A percentile compares a stretch with the other conserved stretches of the same genome.
phyloP scores from a whole-genome alignment of 2,113 vertebrate species.

The Cryptotis parvus region DNA sequence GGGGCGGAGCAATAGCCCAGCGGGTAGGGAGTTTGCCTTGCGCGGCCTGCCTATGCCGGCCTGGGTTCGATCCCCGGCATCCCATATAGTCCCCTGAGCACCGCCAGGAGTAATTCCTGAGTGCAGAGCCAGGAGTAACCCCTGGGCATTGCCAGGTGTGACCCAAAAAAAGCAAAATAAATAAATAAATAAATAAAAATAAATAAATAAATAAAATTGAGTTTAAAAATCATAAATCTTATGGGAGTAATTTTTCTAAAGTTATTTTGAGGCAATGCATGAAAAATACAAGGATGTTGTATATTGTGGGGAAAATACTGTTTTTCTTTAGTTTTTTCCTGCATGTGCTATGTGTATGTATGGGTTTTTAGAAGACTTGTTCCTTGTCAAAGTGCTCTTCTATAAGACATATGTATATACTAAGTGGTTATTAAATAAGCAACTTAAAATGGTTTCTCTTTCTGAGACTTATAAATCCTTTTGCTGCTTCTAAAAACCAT shows the following conservation, averaged over 20 bases:
- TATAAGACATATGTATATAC: not conserved
- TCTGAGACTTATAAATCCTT: slow-evolving; percentile 1
- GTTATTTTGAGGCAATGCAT: not conserved
- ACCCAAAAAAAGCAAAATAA: too few relatives aligned
- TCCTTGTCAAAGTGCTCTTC: not conserved
- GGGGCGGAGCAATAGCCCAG: too few relatives aligned
- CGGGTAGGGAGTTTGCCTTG: too few relatives aligned
- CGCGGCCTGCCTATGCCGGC: too few relatives aligned
- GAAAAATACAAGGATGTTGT: not conserved
- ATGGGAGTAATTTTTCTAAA: not conserved
- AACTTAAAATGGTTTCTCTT: slow-evolving; percentile 18
- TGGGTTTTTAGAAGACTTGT: not conserved
- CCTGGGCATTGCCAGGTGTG: too few relatives aligned
- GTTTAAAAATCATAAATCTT: not conserved
- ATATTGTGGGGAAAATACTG: not conserved
- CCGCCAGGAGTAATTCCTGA: too few relatives aligned
- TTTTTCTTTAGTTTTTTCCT: not conserved
- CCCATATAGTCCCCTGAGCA: too few relatives aligned
- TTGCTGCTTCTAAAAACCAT: slow-evolving; percentile 35
- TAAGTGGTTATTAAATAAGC: not conserved
- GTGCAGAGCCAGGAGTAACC: too few relatives aligned
- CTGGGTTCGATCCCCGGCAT: too few relatives aligned
- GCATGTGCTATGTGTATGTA: not conserved
- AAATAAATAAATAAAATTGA: too few relatives aligned
- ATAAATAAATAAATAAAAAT: too few relatives aligned